Conservation (phyloP, 2,113 vertebrate genomes). For the Platycercus adscitus region DNA sequence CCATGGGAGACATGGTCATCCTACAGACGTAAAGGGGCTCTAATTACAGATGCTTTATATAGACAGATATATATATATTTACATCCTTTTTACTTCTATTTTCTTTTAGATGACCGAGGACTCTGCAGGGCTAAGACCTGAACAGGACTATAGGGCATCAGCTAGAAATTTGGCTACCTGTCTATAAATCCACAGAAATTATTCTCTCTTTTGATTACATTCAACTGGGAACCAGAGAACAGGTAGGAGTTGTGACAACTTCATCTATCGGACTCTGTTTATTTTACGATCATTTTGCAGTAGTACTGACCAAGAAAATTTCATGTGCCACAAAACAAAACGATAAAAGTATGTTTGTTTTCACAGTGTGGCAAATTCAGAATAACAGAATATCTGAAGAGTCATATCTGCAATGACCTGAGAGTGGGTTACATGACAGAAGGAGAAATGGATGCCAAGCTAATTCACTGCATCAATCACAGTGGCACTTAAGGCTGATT, state of each 20-base stretch:
- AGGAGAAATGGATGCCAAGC: background rate
- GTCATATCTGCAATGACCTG: background rate
- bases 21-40: background rate
- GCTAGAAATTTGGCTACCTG: background rate
- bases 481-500: accelerated
- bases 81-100: background rate
- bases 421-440: background rate
- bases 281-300: background rate
- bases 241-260: background rate
- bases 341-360: background rate
- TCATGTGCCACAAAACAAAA: background rate
- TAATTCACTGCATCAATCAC: background rate
- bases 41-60: background rate
- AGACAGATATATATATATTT: background rate
- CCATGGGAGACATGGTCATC: background rate
- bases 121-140: background rate
- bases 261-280: background rate
- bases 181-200: background rate
- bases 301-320: background rate
- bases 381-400: background rate
- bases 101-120: background rate
- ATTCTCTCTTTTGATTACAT: background rate
- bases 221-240: background rate
- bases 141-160: background rate
- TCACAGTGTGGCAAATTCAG: background rate